Conservation (phyloP, 2,888 invertebrate genomes). For the Deilephila elpenor region DNA sequence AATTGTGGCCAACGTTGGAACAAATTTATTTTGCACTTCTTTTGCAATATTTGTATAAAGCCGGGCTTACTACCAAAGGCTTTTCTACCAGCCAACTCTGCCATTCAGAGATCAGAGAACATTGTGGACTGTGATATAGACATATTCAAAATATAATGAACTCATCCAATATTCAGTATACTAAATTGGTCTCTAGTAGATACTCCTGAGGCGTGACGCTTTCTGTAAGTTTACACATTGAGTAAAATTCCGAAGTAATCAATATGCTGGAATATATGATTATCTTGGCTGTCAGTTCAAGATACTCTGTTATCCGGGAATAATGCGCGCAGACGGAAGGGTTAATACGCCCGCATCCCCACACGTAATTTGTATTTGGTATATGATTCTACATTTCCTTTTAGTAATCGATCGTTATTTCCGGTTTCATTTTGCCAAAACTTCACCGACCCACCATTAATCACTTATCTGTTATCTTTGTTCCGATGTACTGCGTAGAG, state of each 20-base stretch:
- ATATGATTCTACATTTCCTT: constrained; percentile 56
- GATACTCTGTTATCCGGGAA: constrained; percentile 47
- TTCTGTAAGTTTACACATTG: background rate
- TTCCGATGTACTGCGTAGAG: constrained; percentile 44
- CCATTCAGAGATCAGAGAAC: no score
- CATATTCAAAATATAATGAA: no score
- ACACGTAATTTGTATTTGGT: constrained; percentile 68
- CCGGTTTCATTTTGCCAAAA: constrained; percentile 56
- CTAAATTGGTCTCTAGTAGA: no score
- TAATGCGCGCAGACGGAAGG: constrained; percentile 54
- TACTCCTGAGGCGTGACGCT: no score
- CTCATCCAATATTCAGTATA: no score
- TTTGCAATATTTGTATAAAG: background rate
- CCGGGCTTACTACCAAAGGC: no score
- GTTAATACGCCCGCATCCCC: constrained; percentile 54
- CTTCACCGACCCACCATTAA: constrained; percentile 66
- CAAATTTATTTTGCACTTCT: constrained; percentile 28
- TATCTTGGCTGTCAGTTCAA: constrained; percentile 39
- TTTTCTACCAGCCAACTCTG: no score
- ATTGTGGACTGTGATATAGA: no score
- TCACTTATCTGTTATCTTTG: constrained; percentile 70
- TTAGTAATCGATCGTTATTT: constrained; percentile 54
- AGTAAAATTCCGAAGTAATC: background rate
- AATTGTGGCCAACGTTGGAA: constrained; percentile 38
- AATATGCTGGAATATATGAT: constrained; percentile 1